Evolutionary conservation across 1,140 invertebrate species (phyloP).

Genomic region (Tribolium castaneum): DNA sequence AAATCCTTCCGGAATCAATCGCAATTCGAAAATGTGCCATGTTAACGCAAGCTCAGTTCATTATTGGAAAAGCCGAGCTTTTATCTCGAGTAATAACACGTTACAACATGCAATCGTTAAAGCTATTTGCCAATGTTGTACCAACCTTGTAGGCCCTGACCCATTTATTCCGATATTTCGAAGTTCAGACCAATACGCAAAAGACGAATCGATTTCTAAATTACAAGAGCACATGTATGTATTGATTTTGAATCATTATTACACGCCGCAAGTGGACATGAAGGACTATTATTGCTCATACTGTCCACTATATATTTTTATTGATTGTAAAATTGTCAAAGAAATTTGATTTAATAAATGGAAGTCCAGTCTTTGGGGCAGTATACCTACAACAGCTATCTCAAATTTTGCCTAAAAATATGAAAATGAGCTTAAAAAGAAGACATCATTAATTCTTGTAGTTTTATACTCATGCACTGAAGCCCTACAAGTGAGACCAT

Average conservation of each 20-base stretch:
- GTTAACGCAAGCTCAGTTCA: slow-evolving; percentile 21
- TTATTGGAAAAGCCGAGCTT: slow-evolving; percentile 20
- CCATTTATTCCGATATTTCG: slow-evolving; percentile 4
- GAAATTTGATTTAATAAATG: too few species aligned
- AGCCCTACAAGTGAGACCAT: too few species aligned
- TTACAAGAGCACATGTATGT: neutral
- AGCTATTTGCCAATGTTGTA: slow-evolving; percentile 11
- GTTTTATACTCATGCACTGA: too few species aligned
- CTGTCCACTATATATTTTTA: too few species aligned
- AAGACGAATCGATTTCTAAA: neutral
- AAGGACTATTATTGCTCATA: neutral
- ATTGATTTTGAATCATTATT: neutral
- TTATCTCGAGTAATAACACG: slow-evolving; percentile 7
- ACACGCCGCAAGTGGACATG: too few species aligned
- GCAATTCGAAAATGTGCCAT: neutral
- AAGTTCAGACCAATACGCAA: neutral
- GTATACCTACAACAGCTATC: too few species aligned
- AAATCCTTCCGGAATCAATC: slow-evolving; percentile 17
- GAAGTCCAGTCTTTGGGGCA: too few species aligned
- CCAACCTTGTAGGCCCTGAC: slow-evolving; percentile 9
- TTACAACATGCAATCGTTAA: slow-evolving; percentile 17
- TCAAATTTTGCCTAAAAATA: too few species aligned
- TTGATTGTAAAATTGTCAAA: too few species aligned
- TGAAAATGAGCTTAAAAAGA: too few species aligned
- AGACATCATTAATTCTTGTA: too few species aligned